These are phyloP conservation scores for Lutjanus erythropterus DNA, from an alignment of 2,113 vertebrate genomes.

Conservation along the genomic window DNA sequence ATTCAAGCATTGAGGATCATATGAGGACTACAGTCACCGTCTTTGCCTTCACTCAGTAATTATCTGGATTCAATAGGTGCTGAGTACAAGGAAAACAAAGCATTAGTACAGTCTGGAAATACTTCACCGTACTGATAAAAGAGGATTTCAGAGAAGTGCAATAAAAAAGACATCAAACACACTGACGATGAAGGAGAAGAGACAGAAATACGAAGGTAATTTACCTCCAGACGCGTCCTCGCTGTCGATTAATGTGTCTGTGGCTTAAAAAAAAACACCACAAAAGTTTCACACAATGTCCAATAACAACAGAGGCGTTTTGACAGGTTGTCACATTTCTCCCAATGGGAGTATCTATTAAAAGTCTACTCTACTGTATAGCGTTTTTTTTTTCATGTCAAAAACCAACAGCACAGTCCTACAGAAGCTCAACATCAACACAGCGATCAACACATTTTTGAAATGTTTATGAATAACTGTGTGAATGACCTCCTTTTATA, in stretches of 20 bases:
- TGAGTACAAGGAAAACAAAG: conserved; percentile 14
- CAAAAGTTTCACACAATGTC: conserved; percentile 47
- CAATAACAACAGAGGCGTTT: conserved; percentile 62
- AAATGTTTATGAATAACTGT: not conserved
- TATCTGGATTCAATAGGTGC: not conserved
- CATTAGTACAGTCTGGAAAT: conserved; percentile 24
- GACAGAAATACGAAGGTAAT: conserved; percentile 27
- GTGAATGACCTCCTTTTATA: not conserved
- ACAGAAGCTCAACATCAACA: conserved; percentile 45
- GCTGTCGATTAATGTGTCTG: conserved; percentile 46
- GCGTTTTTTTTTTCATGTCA: conserved; percentile 56
- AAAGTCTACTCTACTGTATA: conserved; percentile 53
- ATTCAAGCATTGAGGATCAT: conserved; percentile 12
- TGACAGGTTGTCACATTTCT: conserved; percentile 72
- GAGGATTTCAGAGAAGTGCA: conserved; percentile 24
- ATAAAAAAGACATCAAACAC: conserved; percentile 52
- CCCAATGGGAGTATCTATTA: conserved; percentile 71
- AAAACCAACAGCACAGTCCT: conserved; percentile 34
- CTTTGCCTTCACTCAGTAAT: conserved; percentile 16
- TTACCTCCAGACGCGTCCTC: conserved; percentile 6
- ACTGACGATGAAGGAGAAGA: conserved; percentile 35
- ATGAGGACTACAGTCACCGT: not conserved
- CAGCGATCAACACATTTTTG: not conserved
- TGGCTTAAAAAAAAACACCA: conserved; percentile 20
- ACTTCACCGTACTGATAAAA: conserved; percentile 23